phyloP scores from a whole-genome alignment of 2,888 invertebrate species.

The Molorchus minor region DNA sequence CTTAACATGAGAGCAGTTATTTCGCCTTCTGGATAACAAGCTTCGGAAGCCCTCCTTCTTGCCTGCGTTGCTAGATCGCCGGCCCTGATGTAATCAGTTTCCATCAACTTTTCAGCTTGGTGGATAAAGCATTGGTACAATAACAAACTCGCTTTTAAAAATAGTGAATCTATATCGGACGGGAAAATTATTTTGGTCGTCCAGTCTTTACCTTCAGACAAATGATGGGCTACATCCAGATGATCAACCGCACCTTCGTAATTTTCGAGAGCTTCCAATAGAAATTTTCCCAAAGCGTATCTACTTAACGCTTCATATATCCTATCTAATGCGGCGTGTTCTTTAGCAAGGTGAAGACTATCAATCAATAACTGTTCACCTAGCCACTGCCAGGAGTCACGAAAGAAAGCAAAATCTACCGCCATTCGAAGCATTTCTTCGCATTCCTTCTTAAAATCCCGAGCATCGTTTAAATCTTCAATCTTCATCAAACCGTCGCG shows the following conservation, averaged over 20 bases:
- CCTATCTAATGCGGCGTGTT: slow-evolving; percentile 63
- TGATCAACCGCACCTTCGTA: slow-evolving; percentile 48
- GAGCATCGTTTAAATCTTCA: slow-evolving; percentile 47
- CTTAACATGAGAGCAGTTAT: slow-evolving; percentile 67
- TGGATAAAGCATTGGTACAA: slow-evolving; percentile 61
- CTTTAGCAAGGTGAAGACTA: slow-evolving; percentile 62
- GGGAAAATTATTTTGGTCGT: slow-evolving; percentile 51
- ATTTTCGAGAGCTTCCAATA: slow-evolving; percentile 65
- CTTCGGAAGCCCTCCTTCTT: slow-evolving; percentile 66
- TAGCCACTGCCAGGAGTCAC: slow-evolving; percentile 65
- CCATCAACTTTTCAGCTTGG: slow-evolving; percentile 60
- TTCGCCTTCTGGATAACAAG: slow-evolving; percentile 61
- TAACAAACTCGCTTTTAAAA: slow-evolving; percentile 62
- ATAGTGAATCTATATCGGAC: slow-evolving; percentile 59
- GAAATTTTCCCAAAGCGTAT: slow-evolving; percentile 66
- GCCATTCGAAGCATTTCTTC: slow-evolving; percentile 62
- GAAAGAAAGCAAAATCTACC: slow-evolving; percentile 58
- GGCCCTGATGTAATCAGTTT: slow-evolving; percentile 61
- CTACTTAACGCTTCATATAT: slow-evolving; percentile 65
- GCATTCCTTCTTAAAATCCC: slow-evolving; percentile 49
- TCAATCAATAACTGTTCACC: slow-evolving; percentile 67
- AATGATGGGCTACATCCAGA: slow-evolving; percentile 45
- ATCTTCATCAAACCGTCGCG: slow-evolving; percentile 33
- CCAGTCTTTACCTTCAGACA: slow-evolving; percentile 58
- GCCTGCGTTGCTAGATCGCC: slow-evolving; percentile 65